These are phyloP conservation scores for Ditylenchus weischeri DNA, from an alignment of 2,888 invertebrate species.

Conservation along the genomic window DNA sequence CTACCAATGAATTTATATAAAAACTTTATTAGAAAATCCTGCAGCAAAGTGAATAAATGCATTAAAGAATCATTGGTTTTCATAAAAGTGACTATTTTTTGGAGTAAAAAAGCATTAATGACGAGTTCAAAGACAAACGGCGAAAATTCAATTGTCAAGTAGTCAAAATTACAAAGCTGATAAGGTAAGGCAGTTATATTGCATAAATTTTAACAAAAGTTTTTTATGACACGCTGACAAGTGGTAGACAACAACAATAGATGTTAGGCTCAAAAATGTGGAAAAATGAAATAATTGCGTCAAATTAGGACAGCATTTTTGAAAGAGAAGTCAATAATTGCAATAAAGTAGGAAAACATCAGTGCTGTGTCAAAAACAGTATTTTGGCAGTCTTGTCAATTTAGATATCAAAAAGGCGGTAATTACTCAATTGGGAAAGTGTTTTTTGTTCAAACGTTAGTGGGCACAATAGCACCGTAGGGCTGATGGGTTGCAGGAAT, in stretches of 20 bases:
- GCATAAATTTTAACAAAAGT: too few relatives aligned
- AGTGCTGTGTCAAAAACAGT: neutral
- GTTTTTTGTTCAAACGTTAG: conserved; percentile 24
- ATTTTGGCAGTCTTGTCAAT: neutral
- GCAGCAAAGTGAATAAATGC: neutral
- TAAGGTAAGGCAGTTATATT: too few relatives aligned
- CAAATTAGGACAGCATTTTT: neutral
- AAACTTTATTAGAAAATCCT: neutral
- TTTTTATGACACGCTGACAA: too few relatives aligned
- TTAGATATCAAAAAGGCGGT: neutral
- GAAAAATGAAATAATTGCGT: conserved; percentile 1
- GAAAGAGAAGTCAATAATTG: neutral
- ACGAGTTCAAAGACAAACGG: too few relatives aligned
- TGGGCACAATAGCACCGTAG: conserved; percentile 28
- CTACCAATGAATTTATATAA: neutral
- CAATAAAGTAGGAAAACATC: neutral
- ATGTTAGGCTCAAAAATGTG: conserved; percentile 4
- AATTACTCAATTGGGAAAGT: conserved; percentile 8
- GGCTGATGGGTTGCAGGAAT: neutral
- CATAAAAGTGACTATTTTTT: too few relatives aligned
- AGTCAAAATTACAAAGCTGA: too few relatives aligned
- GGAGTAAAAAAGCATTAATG: too few relatives aligned
- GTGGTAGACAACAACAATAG: neutral
- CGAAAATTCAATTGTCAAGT: too few relatives aligned
- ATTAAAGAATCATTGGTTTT: too few relatives aligned